Evolutionary conservation across 2,113 vertebrate genomes (phyloP), one percentile per base, ranked within the genome.

Genomic region (Neolamprologus hecqui): DNA sequence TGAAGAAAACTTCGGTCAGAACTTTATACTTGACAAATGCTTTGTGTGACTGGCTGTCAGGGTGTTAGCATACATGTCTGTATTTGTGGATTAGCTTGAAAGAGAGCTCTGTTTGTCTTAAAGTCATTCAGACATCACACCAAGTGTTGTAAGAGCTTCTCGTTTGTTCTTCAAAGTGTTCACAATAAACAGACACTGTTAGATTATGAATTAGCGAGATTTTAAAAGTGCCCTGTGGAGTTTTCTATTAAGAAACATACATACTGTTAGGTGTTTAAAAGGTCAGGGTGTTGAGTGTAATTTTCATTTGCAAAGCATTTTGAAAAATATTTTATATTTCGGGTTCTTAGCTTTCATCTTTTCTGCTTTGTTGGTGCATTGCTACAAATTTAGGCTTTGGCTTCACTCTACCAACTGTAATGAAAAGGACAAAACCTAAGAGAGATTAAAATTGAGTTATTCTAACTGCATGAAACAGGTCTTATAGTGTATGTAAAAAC

Each of bases 21-120:
- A 87, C 58, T 94, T 93, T 94, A 90, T 93, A 95, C 93, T 93
- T 94, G 82, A 92, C 83, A 86, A 90, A 86, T 75, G 86, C 82
- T 86, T 92, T 31, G 85, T 86, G 83, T 89, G 83, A 82, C 45
- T 90, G 84, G 85, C 82, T 84, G 86, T 88, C 84, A 75, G 60
- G 58, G 60, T 80, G 79, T 86, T 89, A 31, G 9, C 21, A 47
- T 47, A 75, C 15, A 65, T 83, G 88, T 92, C 84, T 85, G 54
- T 92, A 5, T 86, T 65, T 89, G 77, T 88, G 57, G 47, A 84
- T 82, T 45, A 85, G 81, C 55, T 65, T 47, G 6, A 82, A 65
- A 77, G 40, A 82, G 33, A 90, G 68, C 73, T 42, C 21, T 40
- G 84, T 60, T 81, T 90, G 86, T 88, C 80, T 92, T 91, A 90